Base-by-base conservation (phyloP, 2,113 vertebrate species). In the Menidia beryllina region DNA sequence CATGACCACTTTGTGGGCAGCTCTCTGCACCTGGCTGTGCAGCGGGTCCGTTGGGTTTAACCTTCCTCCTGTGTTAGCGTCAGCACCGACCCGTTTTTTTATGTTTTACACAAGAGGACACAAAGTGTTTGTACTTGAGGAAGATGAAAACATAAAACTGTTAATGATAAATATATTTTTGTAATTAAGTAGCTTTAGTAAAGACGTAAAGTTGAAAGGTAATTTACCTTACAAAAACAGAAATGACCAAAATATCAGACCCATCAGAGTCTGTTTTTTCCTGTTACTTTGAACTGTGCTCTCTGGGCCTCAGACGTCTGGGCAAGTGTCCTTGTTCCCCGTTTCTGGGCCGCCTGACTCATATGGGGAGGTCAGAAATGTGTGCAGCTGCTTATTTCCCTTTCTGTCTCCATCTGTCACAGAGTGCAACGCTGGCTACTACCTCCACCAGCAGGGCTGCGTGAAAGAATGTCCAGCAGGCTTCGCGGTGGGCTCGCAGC, bases 391-490 rank as follows among this genome's bases (percentile, higher is more conserved):
- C 43, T 74, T 0, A 67, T 48, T 51, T 72, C 23, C 14, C 3
- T 78, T 67, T 77, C 47, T 57, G 53, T 73, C 24, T 65, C 15
- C 69, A 3, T 69, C 5, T 47, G 20, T 0, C 2, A 0, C 93
- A 99, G 97, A 98, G 79, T 99, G 97, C 0, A 94, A 95, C 60
- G 91, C 95, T 4, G 97, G 95, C 13, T 96, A 94, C 92, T 96
- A 93, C 90, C 93, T 98, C 89, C 95, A 94, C 84, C 92, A 95
- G 90, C 94, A 97, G 91, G 92, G 77, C 90, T 98, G 97, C 23
- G 94, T 98, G 79, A 95, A 91, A 83, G 88, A 15, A 72, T 99
- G 97, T 86, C 96, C 96, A 0, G 48, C 94, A 0, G 97, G 95
- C 70, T 97, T 92, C 4, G 83, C 94, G 0, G 90, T 94, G 0